A percentile compares a stretch with the other conserved stretches of the same genome.
Conservation (phyloP, 1,140 invertebrate genomes). For the Meloidogyne floridensis region DNA sequence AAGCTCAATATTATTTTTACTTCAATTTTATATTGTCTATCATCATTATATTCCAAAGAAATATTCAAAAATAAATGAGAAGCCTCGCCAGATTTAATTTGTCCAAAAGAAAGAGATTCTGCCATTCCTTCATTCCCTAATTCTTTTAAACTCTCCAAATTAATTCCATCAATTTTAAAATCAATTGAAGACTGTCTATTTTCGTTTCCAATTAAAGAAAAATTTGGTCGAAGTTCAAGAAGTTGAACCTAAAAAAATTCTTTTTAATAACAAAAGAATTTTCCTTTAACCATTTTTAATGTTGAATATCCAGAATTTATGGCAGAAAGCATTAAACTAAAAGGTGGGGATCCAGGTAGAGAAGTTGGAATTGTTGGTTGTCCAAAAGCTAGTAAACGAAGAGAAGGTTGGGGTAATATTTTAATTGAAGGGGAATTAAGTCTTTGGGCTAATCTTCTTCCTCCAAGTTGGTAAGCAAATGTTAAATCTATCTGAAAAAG, state of each 20-base stretch:
- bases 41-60: neutral
- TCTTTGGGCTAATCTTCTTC: slow-evolving; percentile 19
- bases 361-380: neutral
- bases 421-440: neutral
- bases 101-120: slow-evolving; percentile 21
- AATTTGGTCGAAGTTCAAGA: slow-evolving; percentile 10
- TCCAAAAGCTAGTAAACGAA: slow-evolving; percentile 19
- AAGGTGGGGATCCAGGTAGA: neutral
- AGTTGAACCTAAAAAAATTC: slow-evolving; percentile 16
- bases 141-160: neutral
- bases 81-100: slow-evolving; percentile 20
- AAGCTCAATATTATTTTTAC: neutral
- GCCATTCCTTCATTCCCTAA: neutral
- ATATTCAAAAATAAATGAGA: slow-evolving; percentile 21
- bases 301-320: slow-evolving; percentile 15
- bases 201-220: slow-evolving; percentile 6
- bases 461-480: slow-evolving; percentile 18
- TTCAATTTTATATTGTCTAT: neutral
- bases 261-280: neutral
- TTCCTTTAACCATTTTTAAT: neutral
- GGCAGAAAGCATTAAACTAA: slow-evolving; percentile 15
- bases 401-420: slow-evolving; percentile 11
- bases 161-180: neutral
- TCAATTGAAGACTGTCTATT: neutral
- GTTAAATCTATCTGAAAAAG: slow-evolving; percentile 1